Base-by-base conservation (phyloP, 2,888 invertebrate genomes). In the Eucriotettix oculatus region DNA sequence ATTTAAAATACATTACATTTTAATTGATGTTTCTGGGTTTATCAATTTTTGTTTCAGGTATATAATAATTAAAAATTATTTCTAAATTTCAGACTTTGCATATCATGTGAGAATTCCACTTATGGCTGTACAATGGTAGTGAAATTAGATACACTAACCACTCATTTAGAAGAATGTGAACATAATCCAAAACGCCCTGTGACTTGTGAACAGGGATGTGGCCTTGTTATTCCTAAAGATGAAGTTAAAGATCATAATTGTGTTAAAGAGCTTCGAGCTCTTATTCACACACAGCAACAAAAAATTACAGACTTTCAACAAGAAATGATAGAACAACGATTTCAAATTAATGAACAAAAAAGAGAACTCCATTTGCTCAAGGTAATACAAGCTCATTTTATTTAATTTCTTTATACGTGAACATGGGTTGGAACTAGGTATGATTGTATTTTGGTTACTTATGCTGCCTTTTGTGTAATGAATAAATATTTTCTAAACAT, bases 231-330 rank as follows among this genome's bases (percentile, higher is more conserved):
- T 69, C 95, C 96, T 12, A 96, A 95, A 76, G 95, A 96, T 75
- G 94, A 95, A 74, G 74, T 95, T 0, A 87, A 90, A 72, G 91
- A 92, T 68, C 96, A 97, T 74, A 95, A 96, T 72, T 97, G 96
- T 73, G 88, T 95, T 16, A 80, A 88, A 62, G 95, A 95, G 72
- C 75, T 97, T 42, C 81, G 95, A 48, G 82, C 85, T 10, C 76
- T 94, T 55, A 88, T 95, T 64, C 85, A 88, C 62, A 85, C 86
- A 14, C 93, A 94, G 70, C 89, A 93, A 67, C 86, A 87, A 67
- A 91, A 92, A 72, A 78, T 95, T 61, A 82, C 83, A 1, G 90
- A 92, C 67, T 85, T 91, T 71, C 90, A 93, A 70, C 86, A 88
- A 64, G 93, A 94, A 70, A 74, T 93, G 40, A 84, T 85, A 0